Percentiles rank a stretch among this genome's conserved stretches.
Conservation (phyloP, 2,888 invertebrate species). For the Taenaris catops region DNA sequence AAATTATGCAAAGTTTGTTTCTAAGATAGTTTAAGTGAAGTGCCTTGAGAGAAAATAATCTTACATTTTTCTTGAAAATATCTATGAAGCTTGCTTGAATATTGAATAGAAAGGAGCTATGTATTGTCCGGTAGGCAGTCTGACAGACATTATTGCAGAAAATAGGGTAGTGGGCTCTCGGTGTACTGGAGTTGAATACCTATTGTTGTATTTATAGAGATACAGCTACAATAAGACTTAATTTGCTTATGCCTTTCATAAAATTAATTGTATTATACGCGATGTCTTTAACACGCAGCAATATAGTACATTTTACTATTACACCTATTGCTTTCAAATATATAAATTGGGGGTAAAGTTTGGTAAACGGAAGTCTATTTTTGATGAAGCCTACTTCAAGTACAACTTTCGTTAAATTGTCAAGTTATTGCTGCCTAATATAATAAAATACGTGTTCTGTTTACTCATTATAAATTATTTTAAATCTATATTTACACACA, state of each 20-base stretch:
- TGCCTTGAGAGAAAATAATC: constrained; percentile 26
- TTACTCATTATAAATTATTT: too few species aligned
- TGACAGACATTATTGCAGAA: constrained; percentile 27
- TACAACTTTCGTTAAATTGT: too few species aligned
- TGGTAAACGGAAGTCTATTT: too few species aligned
- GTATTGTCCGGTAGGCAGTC: constrained; percentile 27
- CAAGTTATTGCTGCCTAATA: too few species aligned
- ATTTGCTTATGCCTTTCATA: constrained; percentile 7
- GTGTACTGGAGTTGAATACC: constrained; percentile 21
- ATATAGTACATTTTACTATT: too few species aligned
- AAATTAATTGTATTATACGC: constrained; percentile 2
- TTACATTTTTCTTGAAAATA: constrained; percentile 27
- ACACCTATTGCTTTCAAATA: too few species aligned
- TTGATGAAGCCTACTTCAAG: too few species aligned
- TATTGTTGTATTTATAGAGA: constrained; percentile 19
- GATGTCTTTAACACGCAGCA: not conserved
- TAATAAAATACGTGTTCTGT: too few species aligned
- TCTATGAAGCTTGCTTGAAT: constrained; percentile 24
- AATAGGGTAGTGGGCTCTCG: constrained; percentile 26
- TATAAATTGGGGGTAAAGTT: too few species aligned
- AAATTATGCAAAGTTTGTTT: constrained; percentile 58
- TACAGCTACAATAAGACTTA: constrained; percentile 19
- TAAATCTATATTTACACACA: too few species aligned
- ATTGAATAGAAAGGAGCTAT: constrained; percentile 28
- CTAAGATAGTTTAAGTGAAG: constrained; percentile 46